Conservation (phyloP, 1,140 invertebrate species). For the Psilanteris sp. region DNA sequence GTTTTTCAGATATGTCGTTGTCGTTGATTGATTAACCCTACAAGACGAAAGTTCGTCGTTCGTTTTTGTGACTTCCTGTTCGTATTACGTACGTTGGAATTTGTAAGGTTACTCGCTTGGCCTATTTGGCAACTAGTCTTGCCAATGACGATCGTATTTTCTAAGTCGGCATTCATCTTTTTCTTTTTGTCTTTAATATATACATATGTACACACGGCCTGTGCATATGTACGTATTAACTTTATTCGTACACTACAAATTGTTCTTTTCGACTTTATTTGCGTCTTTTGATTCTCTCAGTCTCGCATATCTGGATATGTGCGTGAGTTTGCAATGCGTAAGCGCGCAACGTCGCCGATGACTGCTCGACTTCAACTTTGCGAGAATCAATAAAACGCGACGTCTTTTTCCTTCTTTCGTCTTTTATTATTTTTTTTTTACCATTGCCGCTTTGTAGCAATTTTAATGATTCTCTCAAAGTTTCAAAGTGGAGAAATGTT, state of each 20-base stretch:
- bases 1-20: conserved; percentile 65
- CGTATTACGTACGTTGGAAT: conserved; percentile 62
- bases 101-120: conserved; percentile 61
- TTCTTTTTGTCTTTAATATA: conserved; percentile 7
- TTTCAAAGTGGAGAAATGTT: conserved; percentile 20
- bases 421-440: neutral
- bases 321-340: conserved; percentile 32
- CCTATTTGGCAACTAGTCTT: conserved; percentile 61
- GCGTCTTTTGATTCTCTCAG: neutral
- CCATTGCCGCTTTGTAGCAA: conserved; percentile 2
- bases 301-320: conserved; percentile 15
- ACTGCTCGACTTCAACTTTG: conserved; percentile 23
- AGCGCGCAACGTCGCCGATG: conserved; percentile 25
- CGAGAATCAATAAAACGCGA: conserved; percentile 41
- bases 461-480: conserved; percentile 32
- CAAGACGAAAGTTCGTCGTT: conserved; percentile 64
- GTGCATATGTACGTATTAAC: neutral
- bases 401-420: conserved; percentile 5
- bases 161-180: conserved; percentile 23
- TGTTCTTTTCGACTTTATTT: neutral
- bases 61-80: conserved; percentile 65
- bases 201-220: neutral
- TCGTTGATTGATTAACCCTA: conserved; percentile 65
- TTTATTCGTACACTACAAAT: neutral
- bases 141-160: conserved; percentile 57